Base-by-base conservation (phyloP, 2,888 invertebrate species). In the Endotricha flammealis region DNA sequence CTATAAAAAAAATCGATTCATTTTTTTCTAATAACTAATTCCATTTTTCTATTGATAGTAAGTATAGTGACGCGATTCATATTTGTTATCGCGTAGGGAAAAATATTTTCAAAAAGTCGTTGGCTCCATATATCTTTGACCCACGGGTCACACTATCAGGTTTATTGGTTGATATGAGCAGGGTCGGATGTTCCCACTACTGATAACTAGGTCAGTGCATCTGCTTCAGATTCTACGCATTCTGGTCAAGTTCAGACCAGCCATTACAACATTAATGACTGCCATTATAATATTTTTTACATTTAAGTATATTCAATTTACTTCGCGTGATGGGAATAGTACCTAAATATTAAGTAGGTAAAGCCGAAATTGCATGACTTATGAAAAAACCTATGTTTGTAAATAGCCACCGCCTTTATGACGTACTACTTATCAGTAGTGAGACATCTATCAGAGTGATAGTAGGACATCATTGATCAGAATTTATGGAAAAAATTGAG, bases 191-290 rank as follows among this genome's bases (percentile, higher is more conserved):
- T 66, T 61, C 28, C 57, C 54, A 54, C 50, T 38, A 37, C 71
- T 64, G 80, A 79, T 79, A 80, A 71, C 42, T 79, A 45, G 78
- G 82, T 77, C 79, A 78, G 63, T 79, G 76, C 73, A 78, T 64
- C 67, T 57, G 57, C 64, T 63, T 65, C 50, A 64, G 57, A 59
- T 27, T 2, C 55, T 63, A 57, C 50, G 51, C 63, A 57, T 57
- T 54, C 48, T 74, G 77, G 85, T 80, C 85, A 86, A 86, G 85
- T 83, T 85, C 82, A 78, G 46, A 57, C 49, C 52, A 53, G 57
- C 60, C 53, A 23, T 23, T 23, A 32, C 23, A 13, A 23, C 31
- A n/a, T n/a, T n/a, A n/a, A n/a, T n/a, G n/a, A n/a, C n/a, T n/a
- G n/a, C n/a, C n/a, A n/a, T n/a, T n/a, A n/a, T n/a, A n/a, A n/a